A percentile compares a stretch with the other conserved stretches of the same genome.
Evolutionary conservation across 2,113 vertebrate species (phyloP).

Genomic region (Deroptyus accipitrinus): DNA sequence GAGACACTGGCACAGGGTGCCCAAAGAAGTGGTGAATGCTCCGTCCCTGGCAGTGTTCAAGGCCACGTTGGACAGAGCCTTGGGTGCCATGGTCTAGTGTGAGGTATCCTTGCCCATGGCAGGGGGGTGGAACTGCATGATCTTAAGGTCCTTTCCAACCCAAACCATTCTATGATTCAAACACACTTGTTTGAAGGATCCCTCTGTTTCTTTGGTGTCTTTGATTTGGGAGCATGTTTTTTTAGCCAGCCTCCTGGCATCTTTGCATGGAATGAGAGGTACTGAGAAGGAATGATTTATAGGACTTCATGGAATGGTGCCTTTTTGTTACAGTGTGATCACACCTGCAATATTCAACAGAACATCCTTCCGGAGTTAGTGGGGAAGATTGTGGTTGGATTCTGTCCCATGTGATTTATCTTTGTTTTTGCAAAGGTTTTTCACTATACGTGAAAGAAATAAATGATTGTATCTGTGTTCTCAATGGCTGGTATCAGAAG

Average conservation of each 20-base stretch:
- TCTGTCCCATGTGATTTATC: not conserved
- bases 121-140: not conserved
- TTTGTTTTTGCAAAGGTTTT: not conserved
- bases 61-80: not conserved
- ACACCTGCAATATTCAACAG: not conserved
- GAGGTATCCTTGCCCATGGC: not conserved
- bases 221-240: not conserved
- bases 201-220: accelerated
- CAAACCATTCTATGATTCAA: not conserved
- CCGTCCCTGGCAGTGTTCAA: not conserved
- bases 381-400: not conserved
- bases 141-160: not conserved
- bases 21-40: not conserved
- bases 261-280: not conserved
- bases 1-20: not conserved
- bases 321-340: constrained; percentile 17
- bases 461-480: not conserved
- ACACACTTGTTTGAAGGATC: not conserved
- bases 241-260: not conserved
- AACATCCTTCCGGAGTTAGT: not conserved
- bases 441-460: not conserved
- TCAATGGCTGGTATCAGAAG: not conserved
- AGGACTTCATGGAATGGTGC: not conserved
- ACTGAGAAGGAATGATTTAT: not conserved
- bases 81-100: not conserved